Base-by-base conservation (phyloP, 1,140 invertebrate species). In the Atta colombica region DNA sequence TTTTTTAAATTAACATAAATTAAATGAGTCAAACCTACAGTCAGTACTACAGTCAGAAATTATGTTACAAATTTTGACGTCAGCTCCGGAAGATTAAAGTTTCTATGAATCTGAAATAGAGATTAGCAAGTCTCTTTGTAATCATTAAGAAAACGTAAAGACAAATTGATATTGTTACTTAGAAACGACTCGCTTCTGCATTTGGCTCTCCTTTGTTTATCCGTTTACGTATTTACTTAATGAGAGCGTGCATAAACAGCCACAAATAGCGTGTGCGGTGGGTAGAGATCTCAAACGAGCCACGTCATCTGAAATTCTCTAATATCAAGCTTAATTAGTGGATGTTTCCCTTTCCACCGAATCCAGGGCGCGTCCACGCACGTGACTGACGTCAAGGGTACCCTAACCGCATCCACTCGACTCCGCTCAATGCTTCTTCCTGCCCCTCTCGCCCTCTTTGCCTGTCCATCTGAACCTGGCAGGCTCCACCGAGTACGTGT, bases 281-380 rank as follows among this genome's bases (percentile, higher is more conserved):
- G 51, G n/a, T 21, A 35, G 35, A 61, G 28, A 75, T 35, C 55
- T 61, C 39, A 39, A 31, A 35, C 53, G 10, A 49, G 55, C 25
- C 45, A 75, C 55, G 80, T 75, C 80, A 84, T 84, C 25, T 55
- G 58, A 84, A 84, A 84, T 84, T 84, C 80, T 75, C 80, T 84
- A 84, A 84, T 84, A 84, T 75, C 88, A 69, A 63, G 86, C 85
- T 77, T 85, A 89, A 90, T 90, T 90, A 85, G 75, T 69, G 87
- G 82, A 87, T 85, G 88, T 87, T 80, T 87, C 88, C 80, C 72
- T 45, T 65, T 55, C 88, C 71, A 21, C 35, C 69, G 12, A 6
- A 53, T 45, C 51, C 63, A 25, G 25, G 61, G 18, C 60, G 85
- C 39, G 80, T 89, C 89, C 61, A 60, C 86, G 49, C 89, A 81